Conservation (phyloP, 2,888 invertebrate genomes). For the Spatulosminthurus flaviceps region DNA sequence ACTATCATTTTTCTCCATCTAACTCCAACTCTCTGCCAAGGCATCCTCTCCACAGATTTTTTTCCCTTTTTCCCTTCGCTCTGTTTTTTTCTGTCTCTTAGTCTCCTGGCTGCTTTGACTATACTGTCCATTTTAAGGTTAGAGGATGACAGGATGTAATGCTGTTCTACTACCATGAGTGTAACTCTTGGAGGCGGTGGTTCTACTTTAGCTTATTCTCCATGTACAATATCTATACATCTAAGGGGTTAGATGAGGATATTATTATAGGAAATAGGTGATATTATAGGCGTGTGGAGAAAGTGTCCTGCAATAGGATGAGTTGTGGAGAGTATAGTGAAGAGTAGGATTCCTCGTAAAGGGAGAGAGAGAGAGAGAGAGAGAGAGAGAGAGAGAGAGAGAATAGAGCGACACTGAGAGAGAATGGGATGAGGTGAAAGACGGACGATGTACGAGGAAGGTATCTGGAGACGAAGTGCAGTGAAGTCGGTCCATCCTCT, state of each 20-base stretch:
- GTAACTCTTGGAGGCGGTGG: too few species aligned
- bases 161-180: too few species aligned
- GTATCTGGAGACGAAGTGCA: constrained; percentile 45
- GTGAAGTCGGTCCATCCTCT: constrained; percentile 33
- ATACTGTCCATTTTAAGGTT: constrained; percentile 9
- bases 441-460: constrained; percentile 44
- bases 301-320: too few species aligned
- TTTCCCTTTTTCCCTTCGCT: constrained; percentile 38
- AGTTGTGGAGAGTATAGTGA: too few species aligned
- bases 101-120: background rate
- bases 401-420: background rate
- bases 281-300: too few species aligned
- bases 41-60: constrained; percentile 39
- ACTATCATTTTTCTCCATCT: constrained; percentile 64
- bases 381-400: constrained; percentile 30
- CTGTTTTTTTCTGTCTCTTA: constrained; percentile 34
- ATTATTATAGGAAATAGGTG: too few species aligned
- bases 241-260: too few species aligned
- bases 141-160: constrained; percentile 11
- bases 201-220: too few species aligned
- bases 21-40: constrained; percentile 50
- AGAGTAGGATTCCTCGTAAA: too few species aligned
- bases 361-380: background rate
- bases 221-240: too few species aligned
- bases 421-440: constrained; percentile 52